Evolutionary conservation across 2,888 invertebrate genomes (phyloP).

Genomic region (Oeneis ivallda): DNA sequence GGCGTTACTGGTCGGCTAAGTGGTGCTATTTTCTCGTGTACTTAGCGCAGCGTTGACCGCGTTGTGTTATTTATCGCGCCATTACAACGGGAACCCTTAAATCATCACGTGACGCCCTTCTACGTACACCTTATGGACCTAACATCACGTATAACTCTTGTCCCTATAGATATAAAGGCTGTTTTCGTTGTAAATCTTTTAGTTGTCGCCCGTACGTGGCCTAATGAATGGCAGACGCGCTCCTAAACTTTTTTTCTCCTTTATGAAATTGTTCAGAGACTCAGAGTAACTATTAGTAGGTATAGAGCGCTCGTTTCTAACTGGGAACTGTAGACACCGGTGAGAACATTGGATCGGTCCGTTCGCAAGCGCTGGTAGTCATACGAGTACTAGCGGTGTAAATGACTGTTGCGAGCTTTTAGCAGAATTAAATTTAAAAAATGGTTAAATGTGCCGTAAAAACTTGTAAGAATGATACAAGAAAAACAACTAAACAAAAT

Average conservation of each 20-base stretch:
- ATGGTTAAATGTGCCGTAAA: no score
- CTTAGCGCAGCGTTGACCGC: slow-evolving; percentile 67
- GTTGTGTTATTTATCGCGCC: slow-evolving; percentile 81
- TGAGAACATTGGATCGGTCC: no score
- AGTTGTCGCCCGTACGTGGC: slow-evolving; percentile 45
- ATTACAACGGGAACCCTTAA: slow-evolving; percentile 77
- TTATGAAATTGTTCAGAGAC: slow-evolving; percentile 72
- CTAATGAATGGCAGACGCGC: slow-evolving; percentile 76
- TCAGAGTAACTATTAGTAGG: no score
- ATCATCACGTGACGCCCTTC: slow-evolving; percentile 79
- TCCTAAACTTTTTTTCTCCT: slow-evolving; percentile 66
- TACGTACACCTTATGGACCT: slow-evolving; percentile 58
- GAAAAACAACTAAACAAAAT: no score
- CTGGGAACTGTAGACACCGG: no score
- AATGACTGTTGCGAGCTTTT: no score
- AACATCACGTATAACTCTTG: slow-evolving; percentile 25
- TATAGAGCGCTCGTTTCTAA: no score
- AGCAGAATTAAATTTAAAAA: no score
- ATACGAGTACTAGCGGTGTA: no score
- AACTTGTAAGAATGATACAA: no score
- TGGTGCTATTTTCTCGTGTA: slow-evolving; percentile 68
- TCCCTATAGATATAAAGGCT: slow-evolving; percentile 15
- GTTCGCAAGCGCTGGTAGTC: no score
- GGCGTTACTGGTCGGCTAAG: slow-evolving; percentile 66
- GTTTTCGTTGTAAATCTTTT: slow-evolving; percentile 12